Conservation (phyloP, 2,797 vertebrate species). For the Ctenosaura bakeri region DNA sequence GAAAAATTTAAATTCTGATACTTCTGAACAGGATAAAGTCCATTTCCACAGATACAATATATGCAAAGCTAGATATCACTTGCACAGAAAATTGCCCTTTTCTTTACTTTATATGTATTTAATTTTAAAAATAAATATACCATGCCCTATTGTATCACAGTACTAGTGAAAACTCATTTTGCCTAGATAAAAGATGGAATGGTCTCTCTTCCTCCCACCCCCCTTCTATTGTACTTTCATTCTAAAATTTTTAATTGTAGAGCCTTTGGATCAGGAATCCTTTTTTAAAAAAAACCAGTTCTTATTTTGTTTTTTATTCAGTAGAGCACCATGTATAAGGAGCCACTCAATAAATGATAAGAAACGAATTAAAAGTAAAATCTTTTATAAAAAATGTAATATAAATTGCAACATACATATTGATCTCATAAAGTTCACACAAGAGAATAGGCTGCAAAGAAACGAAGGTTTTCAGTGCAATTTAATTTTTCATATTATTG, state of each 20-base stretch:
- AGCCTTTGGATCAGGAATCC: not conserved
- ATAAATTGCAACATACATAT: not conserved
- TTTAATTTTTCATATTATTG: not conserved
- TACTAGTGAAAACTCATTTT: constrained; percentile 2
- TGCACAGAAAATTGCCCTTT: not conserved
- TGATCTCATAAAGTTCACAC: not conserved
- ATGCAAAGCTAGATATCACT: constrained; percentile 33
- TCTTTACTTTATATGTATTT: constrained; percentile 29
- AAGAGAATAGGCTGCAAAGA: not conserved
- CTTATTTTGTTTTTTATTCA: not conserved
- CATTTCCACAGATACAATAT: constrained; percentile 19
- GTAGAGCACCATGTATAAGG: not conserved
- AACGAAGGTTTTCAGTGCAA: not conserved
- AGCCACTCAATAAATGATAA: not conserved
- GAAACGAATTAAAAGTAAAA: not conserved
- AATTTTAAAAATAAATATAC: constrained; percentile 34
- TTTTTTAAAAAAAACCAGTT: not conserved
- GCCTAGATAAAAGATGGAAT: not conserved
- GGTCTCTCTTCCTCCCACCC: not conserved
- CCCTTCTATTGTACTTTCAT: not conserved
- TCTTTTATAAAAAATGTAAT: not conserved
- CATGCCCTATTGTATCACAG: not conserved
- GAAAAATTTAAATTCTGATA: constrained; percentile 31
- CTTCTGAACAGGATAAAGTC: constrained; percentile 21
- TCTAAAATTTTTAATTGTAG: not conserved